These are phyloP conservation scores for Anisognathus igniventris DNA, from an alignment of 2,797 vertebrate genomes.

Conservation along the genomic window DNA sequence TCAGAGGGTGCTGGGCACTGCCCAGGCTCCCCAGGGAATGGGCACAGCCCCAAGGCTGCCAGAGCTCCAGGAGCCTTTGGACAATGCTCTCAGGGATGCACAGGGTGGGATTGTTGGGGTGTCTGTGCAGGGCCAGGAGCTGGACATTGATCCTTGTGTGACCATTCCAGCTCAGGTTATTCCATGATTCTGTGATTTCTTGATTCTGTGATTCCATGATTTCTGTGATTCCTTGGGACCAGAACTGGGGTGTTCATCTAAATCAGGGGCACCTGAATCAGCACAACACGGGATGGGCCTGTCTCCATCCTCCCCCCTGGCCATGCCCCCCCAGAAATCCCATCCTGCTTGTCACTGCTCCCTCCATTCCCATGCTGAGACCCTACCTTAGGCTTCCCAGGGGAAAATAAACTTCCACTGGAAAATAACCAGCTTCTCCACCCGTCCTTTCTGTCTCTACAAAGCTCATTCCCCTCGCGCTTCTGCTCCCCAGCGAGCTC, in stretches of 20 bases:
- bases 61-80: not conserved
- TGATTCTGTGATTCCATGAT: not conserved
- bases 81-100: fast-evolving
- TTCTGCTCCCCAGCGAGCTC: not conserved
- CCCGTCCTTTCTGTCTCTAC: not conserved
- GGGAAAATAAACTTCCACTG: not conserved
- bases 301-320: not conserved
- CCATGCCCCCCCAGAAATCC: not conserved
- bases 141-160: fast-evolving
- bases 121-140: not conserved
- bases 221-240: not conserved
- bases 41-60: not conserved
- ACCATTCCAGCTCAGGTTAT: not conserved
- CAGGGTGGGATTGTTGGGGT: not conserved
- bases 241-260: not conserved
- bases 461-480: fast-evolving
- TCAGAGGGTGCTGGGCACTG: not conserved
- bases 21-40: not conserved
- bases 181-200: not conserved
- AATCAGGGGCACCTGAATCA: no score
- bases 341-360: not conserved
- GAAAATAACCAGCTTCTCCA: not conserved
- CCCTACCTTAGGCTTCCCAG: not conserved
- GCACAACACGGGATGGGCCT: no score
- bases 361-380: not conserved